phyloP scores from a whole-genome alignment of 1,140 invertebrate species.

The Drosophila setifemur region DNA sequence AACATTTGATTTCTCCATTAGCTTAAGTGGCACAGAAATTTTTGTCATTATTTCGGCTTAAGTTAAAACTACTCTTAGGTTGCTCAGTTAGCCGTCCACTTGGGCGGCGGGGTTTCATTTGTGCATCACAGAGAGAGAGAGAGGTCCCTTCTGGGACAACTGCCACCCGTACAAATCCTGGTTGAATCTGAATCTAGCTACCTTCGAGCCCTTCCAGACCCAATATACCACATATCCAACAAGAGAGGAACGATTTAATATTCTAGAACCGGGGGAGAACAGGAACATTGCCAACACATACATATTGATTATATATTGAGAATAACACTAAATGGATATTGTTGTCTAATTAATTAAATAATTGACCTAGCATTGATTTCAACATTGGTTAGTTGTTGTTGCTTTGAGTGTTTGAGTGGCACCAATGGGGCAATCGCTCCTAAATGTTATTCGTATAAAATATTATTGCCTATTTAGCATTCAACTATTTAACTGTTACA shows the following conservation, averaged over 20 bases:
- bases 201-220: conserved; percentile 18
- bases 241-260: conserved; percentile 14
- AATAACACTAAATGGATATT: conserved; percentile 30
- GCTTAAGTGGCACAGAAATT: conserved; percentile 30
- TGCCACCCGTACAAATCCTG: conserved; percentile 30
- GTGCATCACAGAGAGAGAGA: conserved; percentile 21
- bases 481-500: conserved; percentile 64
- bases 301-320: conserved; percentile 40
- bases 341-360: conserved; percentile 48
- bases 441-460: conserved; percentile 32
- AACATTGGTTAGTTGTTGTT: conserved; percentile 57
- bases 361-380: conserved; percentile 49
- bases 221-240: conserved; percentile 68
- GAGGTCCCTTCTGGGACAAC: conserved; percentile 13
- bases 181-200: conserved; percentile 11
- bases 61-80: conserved; percentile 9
- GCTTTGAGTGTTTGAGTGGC: conserved; percentile 58
- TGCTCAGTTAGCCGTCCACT: conserved; percentile 11
- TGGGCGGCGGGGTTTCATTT: conserved; percentile 10
- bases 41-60: conserved; percentile 12
- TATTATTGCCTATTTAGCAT: conserved; percentile 52
- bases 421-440: background rate
- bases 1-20: conserved; percentile 15
- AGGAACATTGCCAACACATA: conserved; percentile 66
- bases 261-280: conserved; percentile 28